Evolutionary conservation across 2,113 vertebrate genomes (phyloP), one percentile per base, ranked within the genome.

Genomic region (Shinisaurus crocodilurus): DNA sequence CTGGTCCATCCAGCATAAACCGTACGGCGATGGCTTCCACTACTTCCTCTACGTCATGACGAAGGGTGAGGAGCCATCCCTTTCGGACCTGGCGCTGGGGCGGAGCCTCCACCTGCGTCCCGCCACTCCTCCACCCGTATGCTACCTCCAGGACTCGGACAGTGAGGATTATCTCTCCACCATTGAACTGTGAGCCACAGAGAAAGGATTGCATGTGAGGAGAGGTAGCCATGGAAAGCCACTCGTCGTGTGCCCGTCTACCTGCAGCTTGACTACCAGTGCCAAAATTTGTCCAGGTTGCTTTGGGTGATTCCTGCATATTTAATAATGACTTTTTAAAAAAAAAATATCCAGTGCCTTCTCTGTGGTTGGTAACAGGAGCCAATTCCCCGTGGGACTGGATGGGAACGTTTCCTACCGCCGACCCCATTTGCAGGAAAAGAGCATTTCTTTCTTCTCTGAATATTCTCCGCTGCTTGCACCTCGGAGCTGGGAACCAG

Each of bases 41-140:
- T 99, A 98, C 94, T 98, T 98, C 91, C 91, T 99, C 76, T 99
- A 98, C 60, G 54, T 98, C 40, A 98, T 99, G 97, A 97, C 96
- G 91, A 99, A 98, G 95, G 99, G 98, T 2, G 95, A 98, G 92
- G 94, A 94, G 93, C 97, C 99, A 83, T 97, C 97, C 65, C 86
- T 94, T 15, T 90, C 95, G 0, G 98, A 99, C 63, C 90, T 95
- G 72, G 97, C 95, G 27, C 85, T 98, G 90, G 98, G 98, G 88
- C 95, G 76, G 48, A 96, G 94, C 75, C 94, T 98, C 45, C 89
- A 92, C 25, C 95, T 93, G 65, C 94, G 96, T 0, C 69, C 84
- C 6, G 67, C 80, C 54, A 60, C 34, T 6, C 75, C 0, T 25
- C 75, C 60, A 20, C 13, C 27, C 5, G 45, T 34, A 1, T 48